A percentile compares a stretch with the other conserved stretches of the same genome.
Evolutionary conservation across 2,797 vertebrate species (phyloP).

Genomic region (Falco peregrinus): DNA sequence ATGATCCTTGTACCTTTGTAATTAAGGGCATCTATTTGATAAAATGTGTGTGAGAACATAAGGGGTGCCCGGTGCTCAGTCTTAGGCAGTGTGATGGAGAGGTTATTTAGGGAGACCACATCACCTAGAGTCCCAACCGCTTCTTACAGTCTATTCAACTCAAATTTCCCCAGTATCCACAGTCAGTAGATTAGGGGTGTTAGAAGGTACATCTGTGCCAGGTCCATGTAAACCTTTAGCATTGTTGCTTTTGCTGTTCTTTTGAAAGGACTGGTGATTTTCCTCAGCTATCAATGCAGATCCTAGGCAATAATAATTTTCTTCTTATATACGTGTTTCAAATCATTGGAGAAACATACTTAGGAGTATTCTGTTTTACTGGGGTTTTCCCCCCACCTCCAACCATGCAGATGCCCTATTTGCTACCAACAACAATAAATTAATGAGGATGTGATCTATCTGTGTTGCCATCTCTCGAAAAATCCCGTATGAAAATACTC

Average conservation of each 20-base stretch:
- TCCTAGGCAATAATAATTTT: background rate
- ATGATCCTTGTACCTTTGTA: background rate
- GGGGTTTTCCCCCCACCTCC: rapidly evolving
- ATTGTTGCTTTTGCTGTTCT: background rate
- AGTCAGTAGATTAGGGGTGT: background rate
- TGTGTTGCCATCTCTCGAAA: background rate
- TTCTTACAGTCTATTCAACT: background rate
- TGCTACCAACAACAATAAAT: background rate
- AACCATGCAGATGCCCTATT: background rate
- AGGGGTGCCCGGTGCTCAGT: background rate
- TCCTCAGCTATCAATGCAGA: background rate
- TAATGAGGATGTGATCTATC: background rate
- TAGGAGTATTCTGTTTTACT: background rate
- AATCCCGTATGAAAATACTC: background rate
- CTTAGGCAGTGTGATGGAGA: background rate
- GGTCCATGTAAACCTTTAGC: background rate
- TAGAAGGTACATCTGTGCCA: background rate
- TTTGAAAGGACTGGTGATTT: background rate
- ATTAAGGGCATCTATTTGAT: background rate
- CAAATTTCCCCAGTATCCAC: background rate
- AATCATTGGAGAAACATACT: background rate
- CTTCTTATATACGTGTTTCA: background rate
- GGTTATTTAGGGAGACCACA: background rate
- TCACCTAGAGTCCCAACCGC: background rate
- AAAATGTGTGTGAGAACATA: background rate